phyloP scores from a whole-genome alignment of 2,888 invertebrate species.

The Leuctra nigra region DNA sequence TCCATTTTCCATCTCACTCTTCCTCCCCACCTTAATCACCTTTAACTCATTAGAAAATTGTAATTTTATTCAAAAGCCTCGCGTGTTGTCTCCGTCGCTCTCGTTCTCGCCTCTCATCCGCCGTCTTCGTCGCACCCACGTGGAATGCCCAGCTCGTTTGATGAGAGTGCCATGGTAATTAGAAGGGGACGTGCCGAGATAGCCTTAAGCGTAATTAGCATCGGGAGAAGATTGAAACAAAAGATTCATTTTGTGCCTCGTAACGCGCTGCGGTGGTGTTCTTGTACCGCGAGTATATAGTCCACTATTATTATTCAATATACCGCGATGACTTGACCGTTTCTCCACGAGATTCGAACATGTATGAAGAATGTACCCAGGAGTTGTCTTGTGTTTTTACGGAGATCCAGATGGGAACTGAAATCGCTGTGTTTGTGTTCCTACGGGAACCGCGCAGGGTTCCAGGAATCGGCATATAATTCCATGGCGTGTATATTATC shows the following conservation, averaged over 20 bases:
- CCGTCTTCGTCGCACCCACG: conserved; percentile 3
- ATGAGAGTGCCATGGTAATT: conserved; percentile 14
- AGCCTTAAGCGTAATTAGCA: conserved; percentile 27
- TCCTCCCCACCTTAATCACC: conserved; percentile 11
- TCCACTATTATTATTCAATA: too few species aligned
- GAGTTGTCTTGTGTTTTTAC: not conserved
- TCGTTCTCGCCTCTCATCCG: not conserved
- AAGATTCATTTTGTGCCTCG: conserved; percentile 30
- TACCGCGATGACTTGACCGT: too few species aligned
- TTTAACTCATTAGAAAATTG: conserved; percentile 12
- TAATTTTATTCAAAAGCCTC: conserved; percentile 16
- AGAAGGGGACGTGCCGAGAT: not conserved
- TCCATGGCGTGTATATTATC: not conserved
- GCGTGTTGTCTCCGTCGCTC: conserved; percentile 8
- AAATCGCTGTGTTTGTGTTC: not conserved
- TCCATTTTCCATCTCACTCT: not conserved
- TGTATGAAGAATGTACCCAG: too few species aligned
- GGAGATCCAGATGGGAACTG: too few species aligned
- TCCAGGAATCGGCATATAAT: conserved; percentile 10
- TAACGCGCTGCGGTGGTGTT: too few species aligned
- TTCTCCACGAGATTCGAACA: too few species aligned
- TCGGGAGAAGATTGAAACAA: conserved; percentile 29
- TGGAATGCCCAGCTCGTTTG: conserved; percentile 12
- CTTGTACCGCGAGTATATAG: too few species aligned
- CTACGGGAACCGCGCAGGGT: not conserved